phyloP scores from a whole-genome alignment of 92 coral and sea anemone species.

The Nematostella vectensis region DNA sequence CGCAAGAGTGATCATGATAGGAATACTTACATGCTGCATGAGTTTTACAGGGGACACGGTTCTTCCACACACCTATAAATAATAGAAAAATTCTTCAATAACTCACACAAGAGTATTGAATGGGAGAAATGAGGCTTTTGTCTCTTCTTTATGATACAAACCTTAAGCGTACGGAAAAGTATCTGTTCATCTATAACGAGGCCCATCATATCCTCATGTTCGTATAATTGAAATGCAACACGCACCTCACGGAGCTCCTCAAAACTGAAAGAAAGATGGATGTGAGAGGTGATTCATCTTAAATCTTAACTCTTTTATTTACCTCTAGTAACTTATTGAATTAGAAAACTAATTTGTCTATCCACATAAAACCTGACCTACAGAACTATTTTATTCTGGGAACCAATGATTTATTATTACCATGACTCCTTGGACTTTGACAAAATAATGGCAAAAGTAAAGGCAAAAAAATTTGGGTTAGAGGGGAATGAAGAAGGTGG shows the following conservation, averaged over 20 bases:
- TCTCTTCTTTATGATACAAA: constrained; percentile 3
- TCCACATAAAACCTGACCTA: no score
- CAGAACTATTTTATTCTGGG: no score
- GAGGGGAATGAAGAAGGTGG: no score
- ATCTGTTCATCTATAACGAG: constrained; percentile 56
- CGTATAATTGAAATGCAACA: constrained; percentile 86
- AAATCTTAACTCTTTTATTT: no score
- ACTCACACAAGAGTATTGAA: neutral
- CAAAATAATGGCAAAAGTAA: no score
- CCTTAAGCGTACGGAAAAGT: constrained; percentile 78
- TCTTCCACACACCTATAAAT: constrained; percentile 75
- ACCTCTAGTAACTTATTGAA: neutral
- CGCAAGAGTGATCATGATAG: no score
- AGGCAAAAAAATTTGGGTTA: no score
- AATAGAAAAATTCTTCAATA: neutral
- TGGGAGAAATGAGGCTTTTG: no score
- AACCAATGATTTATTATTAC: no score
- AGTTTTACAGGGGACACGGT: constrained; percentile 77
- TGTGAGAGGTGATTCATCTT: neutral
- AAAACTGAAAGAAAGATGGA: constrained; percentile 42
- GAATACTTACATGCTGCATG: constrained; percentile 86
- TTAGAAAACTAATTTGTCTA: neutral
- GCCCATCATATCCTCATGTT: constrained; percentile 79
- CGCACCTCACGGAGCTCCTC: constrained; percentile 73
- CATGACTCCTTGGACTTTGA: no score